phyloP scores from a whole-genome alignment of 1,140 invertebrate genomes.

The Drosophila mauritiana region DNA sequence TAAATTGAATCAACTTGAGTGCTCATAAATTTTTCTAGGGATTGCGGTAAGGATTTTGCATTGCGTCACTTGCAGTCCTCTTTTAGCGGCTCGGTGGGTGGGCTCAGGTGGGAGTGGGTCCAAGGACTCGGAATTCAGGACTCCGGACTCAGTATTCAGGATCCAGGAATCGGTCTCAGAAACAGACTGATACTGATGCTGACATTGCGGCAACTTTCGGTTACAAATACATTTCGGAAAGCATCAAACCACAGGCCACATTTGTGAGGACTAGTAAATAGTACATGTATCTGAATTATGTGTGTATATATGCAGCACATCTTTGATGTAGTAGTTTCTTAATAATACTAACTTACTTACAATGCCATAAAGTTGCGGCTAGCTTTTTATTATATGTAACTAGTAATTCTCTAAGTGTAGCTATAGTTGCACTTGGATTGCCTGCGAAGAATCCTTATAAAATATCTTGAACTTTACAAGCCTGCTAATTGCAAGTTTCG shows the following conservation, averaged over 20 bases:
- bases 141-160: background rate
- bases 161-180: constrained; percentile 21
- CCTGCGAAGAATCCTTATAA: constrained; percentile 6
- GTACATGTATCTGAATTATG: too few relatives aligned
- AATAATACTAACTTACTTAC: too few relatives aligned
- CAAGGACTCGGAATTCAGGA: background rate
- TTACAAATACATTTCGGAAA: constrained; percentile 58
- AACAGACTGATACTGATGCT: constrained; percentile 42
- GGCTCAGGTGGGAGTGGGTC: constrained; percentile 15
- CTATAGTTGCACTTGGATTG: constrained; percentile 33
- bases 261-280: background rate
- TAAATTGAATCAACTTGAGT: constrained; percentile 79
- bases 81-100: constrained; percentile 10
- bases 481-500: constrained; percentile 72
- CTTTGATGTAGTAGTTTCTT: background rate
- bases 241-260: background rate
- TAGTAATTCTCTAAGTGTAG: background rate
- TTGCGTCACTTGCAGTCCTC: constrained; percentile 67
- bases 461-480: constrained; percentile 39
- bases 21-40: constrained; percentile 74
- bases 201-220: constrained; percentile 62
- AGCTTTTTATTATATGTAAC: too few relatives aligned
- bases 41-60: constrained; percentile 52
- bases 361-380: too few relatives aligned
- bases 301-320: background rate